Base-by-base conservation (phyloP, 2,113 vertebrate genomes). In the Sakesphorus luctuosus region DNA sequence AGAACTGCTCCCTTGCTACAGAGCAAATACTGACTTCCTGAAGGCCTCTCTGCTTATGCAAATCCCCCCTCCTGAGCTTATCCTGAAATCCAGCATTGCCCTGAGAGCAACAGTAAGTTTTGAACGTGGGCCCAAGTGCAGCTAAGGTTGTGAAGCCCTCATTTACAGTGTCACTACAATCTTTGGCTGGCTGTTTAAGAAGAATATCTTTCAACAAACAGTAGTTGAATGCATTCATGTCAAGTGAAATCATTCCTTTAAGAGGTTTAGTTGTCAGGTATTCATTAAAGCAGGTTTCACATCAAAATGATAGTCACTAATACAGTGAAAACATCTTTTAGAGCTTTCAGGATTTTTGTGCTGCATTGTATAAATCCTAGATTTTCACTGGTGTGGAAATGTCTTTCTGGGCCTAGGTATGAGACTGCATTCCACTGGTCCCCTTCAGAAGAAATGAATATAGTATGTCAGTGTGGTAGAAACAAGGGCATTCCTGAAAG, bases 221-320 rank as follows among this genome's bases (percentile, higher is more conserved):
- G 95, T 52, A 89, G 75, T 14, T 96, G 97, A 97, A 95, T 95
- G 94, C 95, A 79, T 94, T 97, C 91, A 82, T 73, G 97, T 97
- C 98, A 98, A 97, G 94, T 33, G 62, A 97, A 97, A 98, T 98
- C 83, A 95, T 95, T 97, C 96, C 87, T 98, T 96, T 92, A 83
- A 95, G 87, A 97, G 91, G 44, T 94, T 98, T 97, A 79, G 92
- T 98, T 98, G 98, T 97, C 97, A 98, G 97, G 97, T 97, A 97
- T 89, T 98, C 98, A 98, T 98, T 98, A 98, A 97, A 97, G 94
- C 28, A 24, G 65, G 61, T 96, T 98, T 97, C 90, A 96, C 94
- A 96, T 98, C 97, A 98, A 97, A 97, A 97, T 97, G 96, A 98
- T 97, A 91, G 96, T 98, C 96, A 97, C 92, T 96, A 96, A 98